Evolutionary conservation across 2,113 vertebrate genomes (phyloP).

Genomic region (Brachyhypopomus occidentalis): DNA sequence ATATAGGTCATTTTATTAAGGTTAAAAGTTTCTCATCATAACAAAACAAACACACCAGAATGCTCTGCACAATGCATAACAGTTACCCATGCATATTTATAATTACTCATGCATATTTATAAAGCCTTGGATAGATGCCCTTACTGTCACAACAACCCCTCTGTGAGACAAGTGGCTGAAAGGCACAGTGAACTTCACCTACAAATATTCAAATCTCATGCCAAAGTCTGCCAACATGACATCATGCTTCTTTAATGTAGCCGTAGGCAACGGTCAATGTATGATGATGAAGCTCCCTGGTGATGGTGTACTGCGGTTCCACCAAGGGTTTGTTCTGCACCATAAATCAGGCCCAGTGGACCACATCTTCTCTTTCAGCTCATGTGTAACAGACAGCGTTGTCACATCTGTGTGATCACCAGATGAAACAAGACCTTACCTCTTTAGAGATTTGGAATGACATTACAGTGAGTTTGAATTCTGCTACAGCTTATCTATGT

Average conservation of each 20-base stretch:
- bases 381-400: neutral
- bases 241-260: too few relatives aligned
- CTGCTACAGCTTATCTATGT: neutral
- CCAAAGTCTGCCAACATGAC: slow-evolving; percentile 5
- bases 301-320: neutral
- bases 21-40: neutral
- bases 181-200: neutral
- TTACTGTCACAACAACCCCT: slow-evolving; percentile 59
- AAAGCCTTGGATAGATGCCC: slow-evolving; percentile 60
- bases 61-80: slow-evolving; percentile 34
- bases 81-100: slow-evolving; percentile 60
- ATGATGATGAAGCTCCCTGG: neutral
- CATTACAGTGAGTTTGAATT: neutral
- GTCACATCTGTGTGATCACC: neutral
- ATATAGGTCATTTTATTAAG: too few relatives aligned
- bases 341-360: neutral
- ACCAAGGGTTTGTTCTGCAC: neutral
- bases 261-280: neutral
- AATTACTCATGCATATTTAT: slow-evolving; percentile 61
- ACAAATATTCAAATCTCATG: slow-evolving; percentile 57
- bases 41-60: neutral
- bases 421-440: neutral
- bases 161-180: slow-evolving; percentile 31
- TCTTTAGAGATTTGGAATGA: neutral
- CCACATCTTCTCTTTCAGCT: neutral